Evolutionary conservation across 2,113 vertebrate species (phyloP).

Genomic region (Acanthochromis polyacanthus): DNA sequence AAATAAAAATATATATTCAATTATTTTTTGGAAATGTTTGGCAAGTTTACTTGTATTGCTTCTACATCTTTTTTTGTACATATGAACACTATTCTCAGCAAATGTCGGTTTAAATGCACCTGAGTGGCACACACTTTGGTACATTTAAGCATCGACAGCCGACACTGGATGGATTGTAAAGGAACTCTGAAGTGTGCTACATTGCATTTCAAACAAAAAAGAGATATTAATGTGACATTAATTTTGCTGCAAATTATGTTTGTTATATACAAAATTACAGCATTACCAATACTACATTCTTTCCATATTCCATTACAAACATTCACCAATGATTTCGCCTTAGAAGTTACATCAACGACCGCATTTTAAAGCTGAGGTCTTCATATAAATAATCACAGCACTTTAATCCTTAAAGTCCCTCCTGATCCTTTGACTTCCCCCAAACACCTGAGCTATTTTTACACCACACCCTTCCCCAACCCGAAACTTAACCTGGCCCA

Average conservation of each 20-base stretch:
- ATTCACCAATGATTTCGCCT: too few species aligned
- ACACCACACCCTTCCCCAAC: slow-evolving; percentile 7
- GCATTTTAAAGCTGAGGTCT: slow-evolving; percentile 5
- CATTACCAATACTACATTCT: too few species aligned
- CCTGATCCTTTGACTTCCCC: slow-evolving; percentile 67
- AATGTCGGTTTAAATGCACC: neutral
- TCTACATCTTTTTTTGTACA: slow-evolving; percentile 8
- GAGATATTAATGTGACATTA: too few species aligned
- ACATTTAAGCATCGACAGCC: too few species aligned
- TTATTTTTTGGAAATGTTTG: slow-evolving; percentile 65
- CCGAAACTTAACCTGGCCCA: slow-evolving; percentile 54
- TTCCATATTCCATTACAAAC: too few species aligned
- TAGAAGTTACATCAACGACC: neutral
- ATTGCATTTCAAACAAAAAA: too few species aligned
- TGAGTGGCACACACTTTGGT: neutral
- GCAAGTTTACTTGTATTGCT: slow-evolving; percentile 60
- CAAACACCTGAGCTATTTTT: slow-evolving; percentile 79
- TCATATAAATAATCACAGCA: slow-evolving; percentile 11
- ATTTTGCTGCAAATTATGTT: too few species aligned
- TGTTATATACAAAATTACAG: too few species aligned
- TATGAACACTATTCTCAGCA: neutral
- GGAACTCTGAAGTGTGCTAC: too few species aligned
- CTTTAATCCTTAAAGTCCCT: slow-evolving; percentile 56
- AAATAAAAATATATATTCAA: slow-evolving; percentile 82
- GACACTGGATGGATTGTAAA: too few species aligned